Evolutionary conservation across 1,140 invertebrate genomes (phyloP).

Genomic region (Drosophila santomea): DNA sequence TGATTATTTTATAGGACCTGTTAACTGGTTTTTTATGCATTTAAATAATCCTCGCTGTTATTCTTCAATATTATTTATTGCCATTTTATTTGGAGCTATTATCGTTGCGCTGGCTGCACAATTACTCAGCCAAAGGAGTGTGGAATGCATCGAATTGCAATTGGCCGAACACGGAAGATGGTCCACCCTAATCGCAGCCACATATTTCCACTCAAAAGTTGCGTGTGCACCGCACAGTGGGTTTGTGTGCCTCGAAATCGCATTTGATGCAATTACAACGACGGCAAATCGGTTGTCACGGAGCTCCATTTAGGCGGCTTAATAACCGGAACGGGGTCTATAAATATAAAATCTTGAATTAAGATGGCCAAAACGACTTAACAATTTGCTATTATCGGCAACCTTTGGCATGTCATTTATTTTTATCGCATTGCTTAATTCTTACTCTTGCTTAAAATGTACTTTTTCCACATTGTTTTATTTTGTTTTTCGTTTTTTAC

Average conservation of each 20-base stretch:
- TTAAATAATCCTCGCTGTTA: neutral
- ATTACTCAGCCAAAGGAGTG: slow-evolving; percentile 45
- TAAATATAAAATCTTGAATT: slow-evolving; percentile 39
- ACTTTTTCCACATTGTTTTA: neutral
- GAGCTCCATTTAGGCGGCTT: slow-evolving; percentile 47
- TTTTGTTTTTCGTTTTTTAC: no score
- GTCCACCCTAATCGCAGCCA: slow-evolving; percentile 18
- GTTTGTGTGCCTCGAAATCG: slow-evolving; percentile 46
- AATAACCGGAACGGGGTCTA: slow-evolving; percentile 56
- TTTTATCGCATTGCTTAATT: slow-evolving; percentile 14
- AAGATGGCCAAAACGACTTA: slow-evolving; percentile 16
- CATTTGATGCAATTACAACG: slow-evolving; percentile 32
- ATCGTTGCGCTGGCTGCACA: slow-evolving; percentile 38
- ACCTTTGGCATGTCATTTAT: slow-evolving; percentile 20
- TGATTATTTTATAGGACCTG: neutral
- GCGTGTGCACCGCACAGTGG: slow-evolving; percentile 36
- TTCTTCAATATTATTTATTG: slow-evolving; percentile 7
- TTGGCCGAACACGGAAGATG: slow-evolving; percentile 46
- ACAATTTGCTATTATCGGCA: slow-evolving; percentile 7
- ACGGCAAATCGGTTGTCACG: slow-evolving; percentile 46
- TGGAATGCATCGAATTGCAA: slow-evolving; percentile 31
- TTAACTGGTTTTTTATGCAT: slow-evolving; percentile 14
- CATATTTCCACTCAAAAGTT: slow-evolving; percentile 20
- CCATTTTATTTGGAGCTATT: slow-evolving; percentile 13
- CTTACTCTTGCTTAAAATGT: neutral